A percentile compares a stretch with the other conserved stretches of the same genome.
These are phyloP conservation scores for Pectinophora gossypiella DNA, from an alignment of 1,140 invertebrate species.

Conservation along the genomic window DNA sequence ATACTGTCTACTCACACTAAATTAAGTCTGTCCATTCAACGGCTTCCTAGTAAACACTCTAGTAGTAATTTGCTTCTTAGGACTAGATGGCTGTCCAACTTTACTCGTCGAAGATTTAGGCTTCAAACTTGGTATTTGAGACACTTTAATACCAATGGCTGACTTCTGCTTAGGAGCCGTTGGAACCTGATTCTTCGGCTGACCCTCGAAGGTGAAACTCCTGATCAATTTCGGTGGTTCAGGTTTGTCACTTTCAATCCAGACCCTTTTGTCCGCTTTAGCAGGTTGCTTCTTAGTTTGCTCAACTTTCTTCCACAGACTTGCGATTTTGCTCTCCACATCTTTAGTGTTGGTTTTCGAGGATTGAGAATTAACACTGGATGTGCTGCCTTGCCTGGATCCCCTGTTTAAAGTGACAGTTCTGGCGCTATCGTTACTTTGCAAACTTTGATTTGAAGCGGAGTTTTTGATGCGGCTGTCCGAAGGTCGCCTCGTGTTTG, in stretches of 20 bases:
- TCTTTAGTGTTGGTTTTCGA: conserved; percentile 78
- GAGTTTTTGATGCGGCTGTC: conserved; percentile 67
- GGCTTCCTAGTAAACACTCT: conserved; percentile 44
- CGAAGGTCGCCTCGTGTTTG: conserved; percentile 23
- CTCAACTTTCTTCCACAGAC: conserved; percentile 91
- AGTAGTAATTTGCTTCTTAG: conserved; percentile 34
- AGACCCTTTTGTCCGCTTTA: conserved; percentile 79
- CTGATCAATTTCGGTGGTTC: conserved; percentile 75
- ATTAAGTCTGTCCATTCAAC: conserved; percentile 28
- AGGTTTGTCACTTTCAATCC: conserved; percentile 73
- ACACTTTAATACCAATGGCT: conserved; percentile 63
- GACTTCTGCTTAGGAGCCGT: conserved; percentile 65
- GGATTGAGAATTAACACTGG: conserved; percentile 78
- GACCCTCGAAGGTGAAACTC: conserved; percentile 84
- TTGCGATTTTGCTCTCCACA: conserved; percentile 91
- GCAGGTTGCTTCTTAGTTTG: conserved; percentile 80
- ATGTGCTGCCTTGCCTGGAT: conserved; percentile 76
- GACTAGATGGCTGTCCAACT: conserved; percentile 14
- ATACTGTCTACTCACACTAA: conserved; percentile 11
- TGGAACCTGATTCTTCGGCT: conserved; percentile 61
- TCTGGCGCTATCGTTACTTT: conserved; percentile 71
- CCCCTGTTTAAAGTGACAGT: conserved; percentile 56
- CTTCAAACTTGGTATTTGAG: conserved; percentile 54
- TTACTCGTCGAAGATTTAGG: conserved; percentile 35
- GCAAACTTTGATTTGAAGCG: conserved; percentile 75